Evolutionary conservation across 2,113 vertebrate genomes (phyloP).

Genomic region (Sigmodon hispidus): DNA sequence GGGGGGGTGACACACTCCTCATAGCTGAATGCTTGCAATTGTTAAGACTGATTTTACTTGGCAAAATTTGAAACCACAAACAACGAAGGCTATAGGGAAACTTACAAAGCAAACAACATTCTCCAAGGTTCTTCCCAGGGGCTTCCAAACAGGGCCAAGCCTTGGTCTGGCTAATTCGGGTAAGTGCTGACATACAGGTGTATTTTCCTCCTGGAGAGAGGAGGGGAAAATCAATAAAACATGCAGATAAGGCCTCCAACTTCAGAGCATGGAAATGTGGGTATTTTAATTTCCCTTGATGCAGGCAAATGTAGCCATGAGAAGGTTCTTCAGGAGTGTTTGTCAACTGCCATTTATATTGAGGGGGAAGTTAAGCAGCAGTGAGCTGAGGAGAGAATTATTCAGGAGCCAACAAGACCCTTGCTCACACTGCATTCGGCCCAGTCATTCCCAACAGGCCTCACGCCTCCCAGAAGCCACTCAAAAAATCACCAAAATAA

Average conservation of each 20-base stretch:
- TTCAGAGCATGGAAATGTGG: conserved; percentile 12
- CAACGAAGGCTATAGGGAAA: conserved; percentile 64
- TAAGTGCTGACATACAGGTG: neutral
- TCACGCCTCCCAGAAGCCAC: conserved; percentile 30
- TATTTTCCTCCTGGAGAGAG: conserved; percentile 7
- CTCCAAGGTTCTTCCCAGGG: conserved; percentile 49
- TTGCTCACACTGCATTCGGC: neutral
- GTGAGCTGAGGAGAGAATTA: neutral
- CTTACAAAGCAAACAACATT: conserved; percentile 62
- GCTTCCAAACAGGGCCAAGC: conserved; percentile 59
- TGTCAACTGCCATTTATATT: conserved; percentile 47
- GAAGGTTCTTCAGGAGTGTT: conserved; percentile 48
- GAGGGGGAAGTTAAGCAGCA: conserved; percentile 17
- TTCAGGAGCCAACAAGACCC: neutral
- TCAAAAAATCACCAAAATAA: neutral
- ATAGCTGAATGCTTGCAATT: conserved; percentile 65
- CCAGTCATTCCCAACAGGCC: neutral
- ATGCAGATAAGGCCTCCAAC: conserved; percentile 1
- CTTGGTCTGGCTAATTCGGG: conserved; percentile 39
- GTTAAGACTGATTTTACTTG: conserved; percentile 68
- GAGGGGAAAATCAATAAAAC: conserved; percentile 2
- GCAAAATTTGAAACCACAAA: conserved; percentile 53
- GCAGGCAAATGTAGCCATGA: neutral
- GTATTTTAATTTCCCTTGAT: conserved; percentile 55
- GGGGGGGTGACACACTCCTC: too few relatives aligned